phyloP scores from a whole-genome alignment of 2,113 vertebrate species.

The Misgurnus anguillicaudatus region DNA sequence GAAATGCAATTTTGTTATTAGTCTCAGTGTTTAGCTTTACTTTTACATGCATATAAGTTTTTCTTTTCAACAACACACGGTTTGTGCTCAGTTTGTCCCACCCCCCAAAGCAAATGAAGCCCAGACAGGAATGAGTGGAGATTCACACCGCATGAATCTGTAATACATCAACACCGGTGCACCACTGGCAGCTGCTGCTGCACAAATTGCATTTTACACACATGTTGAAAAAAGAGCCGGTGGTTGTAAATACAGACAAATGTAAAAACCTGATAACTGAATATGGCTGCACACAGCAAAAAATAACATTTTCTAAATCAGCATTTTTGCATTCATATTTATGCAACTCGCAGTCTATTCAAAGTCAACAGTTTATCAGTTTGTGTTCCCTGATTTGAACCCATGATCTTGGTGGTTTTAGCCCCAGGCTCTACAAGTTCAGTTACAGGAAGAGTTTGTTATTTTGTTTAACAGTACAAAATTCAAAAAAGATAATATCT shows the following conservation, averaged over 20 bases:
- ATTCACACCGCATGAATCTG: slow-evolving; percentile 61
- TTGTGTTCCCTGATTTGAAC: too few species aligned
- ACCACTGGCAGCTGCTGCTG: slow-evolving; percentile 50
- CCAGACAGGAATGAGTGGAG: slow-evolving; percentile 54
- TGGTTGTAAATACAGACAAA: slow-evolving; percentile 32
- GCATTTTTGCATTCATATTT: neutral
- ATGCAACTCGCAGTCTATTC: too few species aligned
- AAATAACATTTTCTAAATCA: neutral
- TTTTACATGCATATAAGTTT: neutral
- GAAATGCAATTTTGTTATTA: too few species aligned
- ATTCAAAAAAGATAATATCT: too few species aligned
- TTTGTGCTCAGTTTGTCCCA: slow-evolving; percentile 41
- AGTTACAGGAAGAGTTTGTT: too few species aligned
- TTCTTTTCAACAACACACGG: slow-evolving; percentile 42
- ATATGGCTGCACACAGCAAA: neutral
- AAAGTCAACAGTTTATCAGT: too few species aligned
- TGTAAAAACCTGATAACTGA: neutral
- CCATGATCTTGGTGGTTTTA: too few species aligned
- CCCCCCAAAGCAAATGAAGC: slow-evolving; percentile 58
- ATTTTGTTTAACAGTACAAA: too few species aligned
- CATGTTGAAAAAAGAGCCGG: slow-evolving; percentile 16
- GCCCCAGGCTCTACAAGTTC: too few species aligned
- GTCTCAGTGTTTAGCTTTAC: neutral
- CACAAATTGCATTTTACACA: slow-evolving; percentile 56
- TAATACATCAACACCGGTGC: slow-evolving; percentile 59